A percentile compares a stretch with the other conserved stretches of the same genome.
phyloP scores from a whole-genome alignment of 2,113 vertebrate species.

The Eleginops maclovinus region DNA sequence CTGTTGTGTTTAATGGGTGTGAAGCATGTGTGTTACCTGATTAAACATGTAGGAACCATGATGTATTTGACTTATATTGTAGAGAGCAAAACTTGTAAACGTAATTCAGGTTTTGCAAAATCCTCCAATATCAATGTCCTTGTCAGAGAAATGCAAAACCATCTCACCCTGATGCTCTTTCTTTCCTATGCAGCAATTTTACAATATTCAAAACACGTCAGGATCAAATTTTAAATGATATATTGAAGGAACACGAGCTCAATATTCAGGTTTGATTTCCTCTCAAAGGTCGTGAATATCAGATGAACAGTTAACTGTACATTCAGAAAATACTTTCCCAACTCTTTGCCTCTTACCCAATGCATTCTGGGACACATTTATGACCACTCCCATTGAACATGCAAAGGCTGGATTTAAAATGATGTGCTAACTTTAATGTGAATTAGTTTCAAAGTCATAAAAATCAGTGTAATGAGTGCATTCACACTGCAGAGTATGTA shows the following conservation, averaged over 20 bases:
- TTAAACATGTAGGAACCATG: background rate
- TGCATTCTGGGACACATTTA: conserved; percentile 1
- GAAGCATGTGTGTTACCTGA: background rate
- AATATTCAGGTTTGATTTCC: conserved; percentile 12
- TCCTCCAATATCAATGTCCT: background rate
- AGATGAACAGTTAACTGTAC: conserved; percentile 16
- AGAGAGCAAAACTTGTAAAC: background rate
- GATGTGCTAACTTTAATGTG: no score
- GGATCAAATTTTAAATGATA: background rate
- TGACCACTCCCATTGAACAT: background rate
- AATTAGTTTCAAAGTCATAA: no score
- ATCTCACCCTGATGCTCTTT: background rate
- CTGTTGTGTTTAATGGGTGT: background rate
- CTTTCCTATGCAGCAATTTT: background rate
- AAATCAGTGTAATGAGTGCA: no score
- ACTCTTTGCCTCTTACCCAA: background rate
- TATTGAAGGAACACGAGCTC: background rate
- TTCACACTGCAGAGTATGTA: no score
- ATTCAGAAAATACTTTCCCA: background rate
- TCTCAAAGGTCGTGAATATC: conserved; percentile 11
- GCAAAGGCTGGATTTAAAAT: background rate
- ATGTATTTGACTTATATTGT: background rate
- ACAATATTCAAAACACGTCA: background rate
- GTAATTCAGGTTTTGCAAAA: background rate
- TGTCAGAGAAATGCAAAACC: background rate